Base-by-base conservation (phyloP, 1,140 invertebrate species). In the Drosophila nikananu region DNA sequence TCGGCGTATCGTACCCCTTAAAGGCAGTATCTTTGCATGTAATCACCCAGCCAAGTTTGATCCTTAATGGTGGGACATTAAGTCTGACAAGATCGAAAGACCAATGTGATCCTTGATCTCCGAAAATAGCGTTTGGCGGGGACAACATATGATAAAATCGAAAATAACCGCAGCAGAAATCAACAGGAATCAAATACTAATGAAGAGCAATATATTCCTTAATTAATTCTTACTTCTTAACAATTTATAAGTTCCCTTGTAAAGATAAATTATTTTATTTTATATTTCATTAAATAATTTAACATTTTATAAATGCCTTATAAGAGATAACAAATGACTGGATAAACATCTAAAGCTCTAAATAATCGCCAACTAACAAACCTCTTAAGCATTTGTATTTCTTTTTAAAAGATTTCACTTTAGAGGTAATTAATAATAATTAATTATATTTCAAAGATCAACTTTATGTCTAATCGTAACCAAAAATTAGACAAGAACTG, bases 51-150 rank as follows among this genome's bases (percentile, higher is more conserved):
- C 27, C 21, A 41, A 37, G 12, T 42, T 60, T 15, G 44, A 10
- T 73, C 46, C 68, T 59, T 73, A 52, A 74, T 61, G 46, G 46
- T 5, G 23, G 9, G 23, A 4, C 46, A 73, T 73, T 42, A 73
- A 60, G n/a, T 44, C 35, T 13, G 9, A 17, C 44, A 73, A 60
- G 15, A 23, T 23, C 5, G 9, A 41, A 37, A 9, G 35, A 52
- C 23, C 68, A 23, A 42, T 60, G 64, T 60, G 64, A 30, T 48
- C 42, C 30, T 67, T 37, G 59, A 46, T 66, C n/a, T 30, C 63
- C 57, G 39, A 35, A 65, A 65, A 44, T 42, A 59, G 27, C 60
- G 5, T 35, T 66, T 61, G 12, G 4, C 37, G 8, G 7, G 3
- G 13, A 39, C 17, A 25, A 10, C 1, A 44, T 7, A 7, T 35